These are phyloP conservation scores for Pteropus rufus DNA, from an alignment of 2,797 vertebrate genomes.

Conservation along the genomic window DNA sequence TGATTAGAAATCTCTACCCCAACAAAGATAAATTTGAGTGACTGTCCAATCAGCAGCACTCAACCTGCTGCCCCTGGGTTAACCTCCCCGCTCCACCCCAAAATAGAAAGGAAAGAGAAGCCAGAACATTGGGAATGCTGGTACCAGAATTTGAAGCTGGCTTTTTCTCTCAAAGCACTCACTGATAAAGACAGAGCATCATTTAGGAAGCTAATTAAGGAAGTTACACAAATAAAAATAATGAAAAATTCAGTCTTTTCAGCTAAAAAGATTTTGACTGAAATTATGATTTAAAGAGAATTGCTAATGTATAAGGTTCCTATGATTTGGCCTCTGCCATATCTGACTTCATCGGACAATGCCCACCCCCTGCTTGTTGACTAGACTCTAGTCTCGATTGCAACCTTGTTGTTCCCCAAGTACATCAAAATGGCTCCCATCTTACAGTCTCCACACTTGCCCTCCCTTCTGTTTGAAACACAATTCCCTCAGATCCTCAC, in stretches of 20 bases:
- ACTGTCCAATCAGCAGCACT: neutral
- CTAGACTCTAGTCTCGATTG: neutral
- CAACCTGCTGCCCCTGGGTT: too few species aligned
- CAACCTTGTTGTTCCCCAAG: neutral
- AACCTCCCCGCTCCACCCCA: neutral
- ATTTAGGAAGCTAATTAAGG: neutral
- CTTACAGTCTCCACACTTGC: neutral
- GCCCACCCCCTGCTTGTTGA: neutral
- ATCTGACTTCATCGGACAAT: neutral
- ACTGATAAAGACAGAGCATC: neutral
- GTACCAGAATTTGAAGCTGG: neutral
- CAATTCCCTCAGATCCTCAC: neutral
- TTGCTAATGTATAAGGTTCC: neutral
- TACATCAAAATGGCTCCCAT: neutral
- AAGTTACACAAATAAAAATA: neutral
- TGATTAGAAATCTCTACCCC: neutral
- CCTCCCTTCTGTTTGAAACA: neutral
- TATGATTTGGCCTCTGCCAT: neutral
- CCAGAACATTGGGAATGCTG: neutral
- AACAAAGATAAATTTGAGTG: neutral
- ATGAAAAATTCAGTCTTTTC: neutral
- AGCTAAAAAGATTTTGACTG: neutral
- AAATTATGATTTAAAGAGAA: neutral
- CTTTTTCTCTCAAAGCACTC: neutral
- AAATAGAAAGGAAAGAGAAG: neutral